Evolutionary conservation across 2,797 vertebrate genomes (phyloP).

Genomic region (Squalus acanthias): DNA sequence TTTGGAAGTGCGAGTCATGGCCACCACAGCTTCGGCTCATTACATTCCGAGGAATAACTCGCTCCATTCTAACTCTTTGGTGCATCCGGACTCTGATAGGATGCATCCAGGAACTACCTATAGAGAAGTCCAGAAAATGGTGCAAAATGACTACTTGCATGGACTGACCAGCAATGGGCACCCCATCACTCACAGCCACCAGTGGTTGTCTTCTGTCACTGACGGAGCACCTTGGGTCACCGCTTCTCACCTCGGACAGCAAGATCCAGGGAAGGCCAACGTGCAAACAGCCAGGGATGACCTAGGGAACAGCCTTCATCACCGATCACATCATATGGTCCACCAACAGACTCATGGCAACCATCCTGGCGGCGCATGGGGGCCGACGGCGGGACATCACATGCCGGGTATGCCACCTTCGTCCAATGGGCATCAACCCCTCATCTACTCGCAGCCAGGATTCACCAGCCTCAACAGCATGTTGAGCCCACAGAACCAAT

Average conservation of each 20-base stretch:
- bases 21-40: constrained; percentile 92
- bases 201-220: constrained; percentile 87
- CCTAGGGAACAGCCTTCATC: constrained; percentile 77
- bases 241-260: constrained; percentile 72
- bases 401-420: constrained; percentile 83
- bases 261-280: constrained; percentile 68
- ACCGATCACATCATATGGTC: constrained; percentile 77
- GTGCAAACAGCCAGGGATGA: constrained; percentile 75
- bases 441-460: constrained; percentile 88
- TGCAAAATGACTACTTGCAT: constrained; percentile 95
- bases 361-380: constrained; percentile 81
- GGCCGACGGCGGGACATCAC: constrained; percentile 79
- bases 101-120: constrained; percentile 93
- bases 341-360: constrained; percentile 76
- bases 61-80: constrained; percentile 81
- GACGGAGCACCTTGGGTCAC: constrained; percentile 77
- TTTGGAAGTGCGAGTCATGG: constrained; percentile 83
- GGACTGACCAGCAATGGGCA: constrained; percentile 87
- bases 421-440: constrained; percentile 79
- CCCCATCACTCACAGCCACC: constrained; percentile 88
- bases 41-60: constrained; percentile 87
- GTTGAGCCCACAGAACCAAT: constrained; percentile 78
- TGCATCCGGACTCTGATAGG: constrained; percentile 90
- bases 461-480: constrained; percentile 86
- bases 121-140: constrained; percentile 98